Evolutionary conservation across 1,140 invertebrate genomes (phyloP).

Genomic region (Euborellia annulipes): DNA sequence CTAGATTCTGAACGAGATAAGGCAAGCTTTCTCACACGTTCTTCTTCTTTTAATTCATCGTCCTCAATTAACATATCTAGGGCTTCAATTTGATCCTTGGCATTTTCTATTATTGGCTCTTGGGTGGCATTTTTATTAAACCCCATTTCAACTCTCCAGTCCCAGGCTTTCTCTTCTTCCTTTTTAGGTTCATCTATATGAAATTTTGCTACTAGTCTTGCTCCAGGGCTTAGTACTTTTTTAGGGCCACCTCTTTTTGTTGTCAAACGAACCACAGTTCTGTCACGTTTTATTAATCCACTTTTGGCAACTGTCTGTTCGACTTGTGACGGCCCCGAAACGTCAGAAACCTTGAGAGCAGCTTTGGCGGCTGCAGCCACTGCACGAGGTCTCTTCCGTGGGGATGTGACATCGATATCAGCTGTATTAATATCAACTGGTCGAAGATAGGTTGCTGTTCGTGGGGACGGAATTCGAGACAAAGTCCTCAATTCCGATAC

Average conservation of each 20-base stretch:
- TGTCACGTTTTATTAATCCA: conserved; percentile 45
- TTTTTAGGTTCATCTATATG: conserved; percentile 44
- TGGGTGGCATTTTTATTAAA: no score
- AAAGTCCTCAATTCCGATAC: conserved; percentile 18
- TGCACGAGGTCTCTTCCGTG: conserved; percentile 31
- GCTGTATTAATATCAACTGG: conserved; percentile 59
- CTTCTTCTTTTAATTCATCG: background rate
- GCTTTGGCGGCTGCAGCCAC: conserved; percentile 25
- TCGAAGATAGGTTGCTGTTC: conserved; percentile 27
- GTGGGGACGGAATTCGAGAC: conserved; percentile 17
- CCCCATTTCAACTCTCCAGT: background rate
- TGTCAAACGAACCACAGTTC: conserved; percentile 52
- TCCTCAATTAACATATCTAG: background rate
- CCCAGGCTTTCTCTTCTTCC: conserved; percentile 14
- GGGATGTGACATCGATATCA: conserved; percentile 60
- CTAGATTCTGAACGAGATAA: background rate
- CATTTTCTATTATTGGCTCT: no score
- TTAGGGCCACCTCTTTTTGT: conserved; percentile 30
- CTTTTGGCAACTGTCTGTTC: conserved; percentile 16
- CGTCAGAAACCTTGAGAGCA: conserved; percentile 22
- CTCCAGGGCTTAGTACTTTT: conserved; percentile 46
- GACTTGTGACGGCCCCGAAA: conserved; percentile 8
- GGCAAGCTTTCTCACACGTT: background rate
- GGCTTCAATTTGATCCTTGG: background rate
- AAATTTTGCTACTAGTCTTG: conserved; percentile 57